Conservation (phyloP, 2,113 vertebrate species). For the Microtus ochrogaster region DNA sequence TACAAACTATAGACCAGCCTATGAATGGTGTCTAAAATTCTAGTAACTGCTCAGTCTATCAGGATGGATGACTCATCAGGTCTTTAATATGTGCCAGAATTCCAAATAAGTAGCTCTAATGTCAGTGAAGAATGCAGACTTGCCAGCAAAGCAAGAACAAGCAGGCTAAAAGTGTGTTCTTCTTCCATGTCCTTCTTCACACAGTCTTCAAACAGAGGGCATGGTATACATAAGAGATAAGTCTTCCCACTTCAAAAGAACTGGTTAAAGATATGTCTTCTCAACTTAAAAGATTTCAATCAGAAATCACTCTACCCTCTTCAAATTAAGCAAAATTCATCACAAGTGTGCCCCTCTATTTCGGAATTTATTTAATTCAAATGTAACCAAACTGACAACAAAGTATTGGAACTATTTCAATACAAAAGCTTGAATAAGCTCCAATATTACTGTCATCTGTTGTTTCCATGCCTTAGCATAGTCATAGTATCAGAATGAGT, state of each 20-base stretch:
- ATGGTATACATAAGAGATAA: background rate
- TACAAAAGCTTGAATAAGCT: conserved; percentile 8
- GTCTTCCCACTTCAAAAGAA: background rate
- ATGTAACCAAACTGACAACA: background rate
- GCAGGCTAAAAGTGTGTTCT: background rate
- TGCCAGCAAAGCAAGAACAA: background rate
- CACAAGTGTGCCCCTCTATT: background rate
- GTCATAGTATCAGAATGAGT: background rate
- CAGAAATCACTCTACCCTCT: background rate
- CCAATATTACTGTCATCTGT: background rate
- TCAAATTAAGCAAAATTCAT: background rate
- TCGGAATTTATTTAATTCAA: background rate
- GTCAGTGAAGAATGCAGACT: no score
- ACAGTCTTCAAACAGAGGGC: background rate
- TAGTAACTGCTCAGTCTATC: background rate
- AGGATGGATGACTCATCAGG: background rate
- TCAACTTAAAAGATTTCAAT: background rate
- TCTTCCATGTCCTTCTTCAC: background rate
- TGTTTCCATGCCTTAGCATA: background rate
- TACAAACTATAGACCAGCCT: background rate
- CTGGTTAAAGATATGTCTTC: background rate
- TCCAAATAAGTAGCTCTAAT: background rate
- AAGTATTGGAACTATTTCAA: background rate
- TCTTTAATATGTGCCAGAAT: background rate
- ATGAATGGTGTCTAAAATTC: background rate